These are phyloP conservation scores for Leptestheria dahalacensis DNA, from an alignment of 1,140 invertebrate genomes.

Conservation along the genomic window DNA sequence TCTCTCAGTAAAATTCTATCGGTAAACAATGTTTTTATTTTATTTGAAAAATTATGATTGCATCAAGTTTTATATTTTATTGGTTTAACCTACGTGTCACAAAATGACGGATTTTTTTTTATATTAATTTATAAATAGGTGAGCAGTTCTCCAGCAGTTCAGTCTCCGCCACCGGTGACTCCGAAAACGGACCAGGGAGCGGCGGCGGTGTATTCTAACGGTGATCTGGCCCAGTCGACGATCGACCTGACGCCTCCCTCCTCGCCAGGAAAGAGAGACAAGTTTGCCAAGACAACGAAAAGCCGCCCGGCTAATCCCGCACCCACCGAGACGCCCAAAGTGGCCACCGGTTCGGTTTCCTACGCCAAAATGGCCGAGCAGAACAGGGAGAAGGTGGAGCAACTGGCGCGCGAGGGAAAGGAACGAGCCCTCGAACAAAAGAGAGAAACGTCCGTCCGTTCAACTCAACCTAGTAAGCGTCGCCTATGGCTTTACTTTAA, in stretches of 20 bases:
- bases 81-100: constrained; percentile 19
- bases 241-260: constrained; percentile 26
- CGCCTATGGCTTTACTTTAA: not conserved
- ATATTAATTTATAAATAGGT: not conserved
- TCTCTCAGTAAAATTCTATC: too few species aligned
- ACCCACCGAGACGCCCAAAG: not conserved
- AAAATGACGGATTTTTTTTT: not conserved
- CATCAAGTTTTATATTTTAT: too few species aligned
- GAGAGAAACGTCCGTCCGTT: constrained; percentile 5
- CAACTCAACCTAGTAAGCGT: constrained; percentile 4
- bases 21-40: too few species aligned
- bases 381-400: constrained; percentile 14
- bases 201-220: constrained; percentile 20
- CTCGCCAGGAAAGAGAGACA: constrained; percentile 41
- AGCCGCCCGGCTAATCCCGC: constrained; percentile 14
- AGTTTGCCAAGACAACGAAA: constrained; percentile 13
- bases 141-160: not conserved
- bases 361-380: constrained; percentile 18
- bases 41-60: too few species aligned
- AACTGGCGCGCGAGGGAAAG: constrained; percentile 15
- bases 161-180: constrained; percentile 11
- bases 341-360: constrained; percentile 3
- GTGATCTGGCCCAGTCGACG: constrained; percentile 15
- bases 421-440: constrained; percentile 15
- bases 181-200: constrained; percentile 20